Evolutionary conservation across 2,113 vertebrate genomes (phyloP).

Genomic region (Nanger granti): DNA sequence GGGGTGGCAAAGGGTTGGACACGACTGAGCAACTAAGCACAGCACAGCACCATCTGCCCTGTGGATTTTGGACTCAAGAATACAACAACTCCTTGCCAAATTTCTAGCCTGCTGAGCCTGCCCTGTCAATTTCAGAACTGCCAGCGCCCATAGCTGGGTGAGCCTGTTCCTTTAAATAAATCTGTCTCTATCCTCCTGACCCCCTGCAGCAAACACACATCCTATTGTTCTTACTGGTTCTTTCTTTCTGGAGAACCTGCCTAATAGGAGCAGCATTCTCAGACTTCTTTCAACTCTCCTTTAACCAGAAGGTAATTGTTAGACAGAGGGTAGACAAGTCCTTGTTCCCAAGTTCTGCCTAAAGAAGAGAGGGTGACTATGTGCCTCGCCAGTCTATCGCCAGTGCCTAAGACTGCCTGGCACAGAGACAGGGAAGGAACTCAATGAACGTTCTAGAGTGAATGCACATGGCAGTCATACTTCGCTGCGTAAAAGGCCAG

Average conservation of each 20-base stretch:
- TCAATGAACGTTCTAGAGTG: neutral
- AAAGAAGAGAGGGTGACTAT: neutral
- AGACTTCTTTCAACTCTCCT: neutral
- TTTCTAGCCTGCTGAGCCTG: neutral
- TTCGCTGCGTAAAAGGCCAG: neutral
- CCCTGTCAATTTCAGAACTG: neutral
- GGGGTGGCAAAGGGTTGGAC: neutral
- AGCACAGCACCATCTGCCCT: neutral
- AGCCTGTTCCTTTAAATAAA: neutral
- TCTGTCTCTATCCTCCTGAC: neutral
- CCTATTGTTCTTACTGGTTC: neutral
- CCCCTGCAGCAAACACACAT: neutral
- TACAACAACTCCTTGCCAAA: neutral
- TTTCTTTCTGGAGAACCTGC: neutral
- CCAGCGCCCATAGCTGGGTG: neutral
- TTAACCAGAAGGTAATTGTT: neutral
- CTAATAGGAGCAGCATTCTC: neutral
- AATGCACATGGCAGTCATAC: neutral
- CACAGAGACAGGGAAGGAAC: neutral
- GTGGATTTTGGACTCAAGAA: neutral
- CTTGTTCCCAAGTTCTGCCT: neutral
- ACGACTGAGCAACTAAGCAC: accelerated
- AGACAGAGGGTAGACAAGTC: neutral
- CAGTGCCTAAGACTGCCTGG: neutral
- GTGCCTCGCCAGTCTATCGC: neutral